A percentile compares a stretch with the other conserved stretches of the same genome.
Evolutionary conservation across 35 echinoderm and acorn worm species (phyloP).

Genomic region (Apostichopus japonicus): DNA sequence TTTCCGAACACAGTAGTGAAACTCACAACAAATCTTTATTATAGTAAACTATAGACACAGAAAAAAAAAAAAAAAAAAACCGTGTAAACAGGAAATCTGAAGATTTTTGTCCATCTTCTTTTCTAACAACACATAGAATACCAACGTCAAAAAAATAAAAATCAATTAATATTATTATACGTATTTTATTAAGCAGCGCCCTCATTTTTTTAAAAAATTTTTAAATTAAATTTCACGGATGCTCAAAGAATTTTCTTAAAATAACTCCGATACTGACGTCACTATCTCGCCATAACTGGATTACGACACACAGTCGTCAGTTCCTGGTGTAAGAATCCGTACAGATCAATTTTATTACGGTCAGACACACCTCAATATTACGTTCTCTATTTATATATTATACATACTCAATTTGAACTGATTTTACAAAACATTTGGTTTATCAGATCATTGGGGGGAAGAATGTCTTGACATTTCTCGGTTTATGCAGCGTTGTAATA

Average conservation of each 20-base stretch:
- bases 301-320: neutral
- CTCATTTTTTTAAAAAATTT: neutral
- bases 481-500: too few species aligned
- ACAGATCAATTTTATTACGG: conserved; percentile 21
- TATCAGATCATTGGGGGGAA: neutral
- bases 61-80: too few species aligned
- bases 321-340: neutral
- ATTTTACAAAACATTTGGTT: neutral
- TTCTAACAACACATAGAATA: too few species aligned
- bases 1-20: too few species aligned
- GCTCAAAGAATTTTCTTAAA: conserved; percentile 7
- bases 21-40: too few species aligned
- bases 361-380: neutral
- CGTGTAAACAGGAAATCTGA: too few species aligned
- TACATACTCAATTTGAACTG: neutral
- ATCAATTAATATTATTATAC: neutral
- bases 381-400: neutral
- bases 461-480: neutral
- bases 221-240: neutral
- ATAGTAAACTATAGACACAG: too few species aligned
- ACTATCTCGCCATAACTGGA: conserved; percentile 13
- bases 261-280: neutral
- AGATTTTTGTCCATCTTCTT: too few species aligned
- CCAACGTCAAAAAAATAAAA: neutral
- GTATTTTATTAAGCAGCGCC: neutral